Evolutionary conservation across 2,113 vertebrate species (phyloP).

Genomic region (Eretmochelys imbricata): DNA sequence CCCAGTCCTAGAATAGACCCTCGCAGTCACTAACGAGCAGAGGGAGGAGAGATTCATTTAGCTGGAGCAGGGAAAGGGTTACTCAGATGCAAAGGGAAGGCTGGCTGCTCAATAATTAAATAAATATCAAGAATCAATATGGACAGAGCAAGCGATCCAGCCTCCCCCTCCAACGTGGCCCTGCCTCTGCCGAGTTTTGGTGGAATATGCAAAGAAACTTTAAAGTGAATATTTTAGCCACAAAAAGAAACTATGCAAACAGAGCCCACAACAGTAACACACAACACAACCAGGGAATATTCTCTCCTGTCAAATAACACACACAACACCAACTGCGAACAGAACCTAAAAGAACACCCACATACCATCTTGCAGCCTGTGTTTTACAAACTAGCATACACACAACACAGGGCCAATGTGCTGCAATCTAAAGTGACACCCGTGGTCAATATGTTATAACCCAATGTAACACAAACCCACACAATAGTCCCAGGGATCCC

Average conservation of each 20-base stretch:
- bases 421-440: background rate
- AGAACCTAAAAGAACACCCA: background rate
- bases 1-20: background rate
- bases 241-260: background rate
- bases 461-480: background rate
- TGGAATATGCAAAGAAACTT: background rate
- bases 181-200: background rate
- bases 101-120: constrained; percentile 59
- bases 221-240: background rate
- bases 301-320: background rate
- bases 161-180: accelerated
- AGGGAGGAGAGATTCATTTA: background rate
- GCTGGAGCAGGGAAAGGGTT: constrained; percentile 9
- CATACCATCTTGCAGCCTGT: background rate
- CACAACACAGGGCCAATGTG: background rate
- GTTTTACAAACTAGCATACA: background rate
- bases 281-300: background rate
- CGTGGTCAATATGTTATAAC: background rate
- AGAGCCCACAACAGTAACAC: background rate
- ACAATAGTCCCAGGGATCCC: background rate
- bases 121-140: constrained; percentile 63
- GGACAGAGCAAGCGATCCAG: constrained; percentile 29
- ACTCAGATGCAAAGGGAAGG: background rate
- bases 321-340: background rate
- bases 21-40: background rate